Evolutionary conservation across 2,113 vertebrate genomes (phyloP).

Genomic region (Formicarius rufipectus): DNA sequence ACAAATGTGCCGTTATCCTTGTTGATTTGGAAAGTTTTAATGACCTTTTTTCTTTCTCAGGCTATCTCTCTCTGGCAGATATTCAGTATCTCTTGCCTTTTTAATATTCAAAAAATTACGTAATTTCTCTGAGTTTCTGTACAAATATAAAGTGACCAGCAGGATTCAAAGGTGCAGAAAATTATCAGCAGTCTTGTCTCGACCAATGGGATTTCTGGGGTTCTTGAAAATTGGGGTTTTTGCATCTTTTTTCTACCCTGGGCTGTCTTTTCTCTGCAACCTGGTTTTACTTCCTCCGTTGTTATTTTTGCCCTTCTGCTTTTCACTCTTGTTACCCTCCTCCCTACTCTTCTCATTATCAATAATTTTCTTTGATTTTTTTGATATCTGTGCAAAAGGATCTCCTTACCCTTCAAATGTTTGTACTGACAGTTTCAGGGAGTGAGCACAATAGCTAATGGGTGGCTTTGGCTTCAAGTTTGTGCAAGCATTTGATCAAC

Average conservation of each 20-base stretch:
- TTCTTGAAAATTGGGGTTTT: background rate
- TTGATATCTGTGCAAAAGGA: background rate
- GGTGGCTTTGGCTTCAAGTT: background rate
- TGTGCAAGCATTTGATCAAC: background rate
- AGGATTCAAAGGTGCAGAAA: background rate
- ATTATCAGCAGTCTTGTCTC: background rate
- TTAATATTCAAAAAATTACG: background rate
- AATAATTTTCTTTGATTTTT: background rate
- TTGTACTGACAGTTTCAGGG: background rate
- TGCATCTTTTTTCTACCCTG: background rate
- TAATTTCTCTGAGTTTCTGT: background rate
- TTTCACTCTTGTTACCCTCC: background rate
- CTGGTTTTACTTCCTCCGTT: background rate
- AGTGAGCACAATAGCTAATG: background rate
- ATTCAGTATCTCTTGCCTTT: background rate
- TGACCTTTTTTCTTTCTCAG: background rate
- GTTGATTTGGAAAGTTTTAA: background rate
- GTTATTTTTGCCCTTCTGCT: background rate
- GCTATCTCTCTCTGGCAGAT: background rate
- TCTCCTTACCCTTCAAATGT: background rate
- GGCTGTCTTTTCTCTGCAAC: background rate
- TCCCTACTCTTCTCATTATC: rapidly evolving
- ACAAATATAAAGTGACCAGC: background rate
- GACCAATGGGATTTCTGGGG: background rate
- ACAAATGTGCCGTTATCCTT: background rate